phyloP scores from a whole-genome alignment of 2,113 vertebrate species.

The Ifrita kowaldi region DNA sequence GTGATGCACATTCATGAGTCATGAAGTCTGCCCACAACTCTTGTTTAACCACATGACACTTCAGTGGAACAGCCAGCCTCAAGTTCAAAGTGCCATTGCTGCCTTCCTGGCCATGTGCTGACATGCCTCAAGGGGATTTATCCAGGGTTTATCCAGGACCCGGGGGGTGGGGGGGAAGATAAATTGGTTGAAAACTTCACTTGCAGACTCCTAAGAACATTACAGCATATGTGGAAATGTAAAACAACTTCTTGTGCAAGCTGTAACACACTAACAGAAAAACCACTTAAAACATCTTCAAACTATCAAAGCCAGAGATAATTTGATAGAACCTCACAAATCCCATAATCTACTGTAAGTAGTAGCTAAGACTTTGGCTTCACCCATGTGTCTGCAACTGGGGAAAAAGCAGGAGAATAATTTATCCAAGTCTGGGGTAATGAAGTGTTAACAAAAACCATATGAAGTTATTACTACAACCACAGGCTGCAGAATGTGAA shows the following conservation, averaged over 20 bases:
- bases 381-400: slow-evolving; percentile 66
- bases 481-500: slow-evolving; percentile 71
- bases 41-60: slow-evolving; percentile 8
- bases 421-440: slow-evolving; percentile 80
- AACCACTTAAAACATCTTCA: slow-evolving; percentile 68
- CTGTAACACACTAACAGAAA: background rate
- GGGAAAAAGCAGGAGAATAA: slow-evolving; percentile 72
- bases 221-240: slow-evolving; percentile 57
- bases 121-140: background rate
- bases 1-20: slow-evolving; percentile 12
- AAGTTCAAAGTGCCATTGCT: background rate
- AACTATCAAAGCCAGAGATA: slow-evolving; percentile 72
- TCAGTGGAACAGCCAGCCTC: background rate
- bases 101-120: background rate
- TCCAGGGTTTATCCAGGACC: background rate
- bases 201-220: slow-evolving; percentile 46
- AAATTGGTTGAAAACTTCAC: slow-evolving; percentile 5
- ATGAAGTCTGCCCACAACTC: background rate
- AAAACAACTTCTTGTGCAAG: slow-evolving; percentile 57
- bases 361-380: slow-evolving; percentile 68
- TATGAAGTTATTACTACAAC: slow-evolving; percentile 80
- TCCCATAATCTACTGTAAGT: slow-evolving; percentile 74
- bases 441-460: slow-evolving; percentile 84
- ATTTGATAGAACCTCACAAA: slow-evolving; percentile 77
- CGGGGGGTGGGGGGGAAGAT: background rate